phyloP scores from a whole-genome alignment of 2,888 invertebrate species.

The Belgica antarctica region DNA sequence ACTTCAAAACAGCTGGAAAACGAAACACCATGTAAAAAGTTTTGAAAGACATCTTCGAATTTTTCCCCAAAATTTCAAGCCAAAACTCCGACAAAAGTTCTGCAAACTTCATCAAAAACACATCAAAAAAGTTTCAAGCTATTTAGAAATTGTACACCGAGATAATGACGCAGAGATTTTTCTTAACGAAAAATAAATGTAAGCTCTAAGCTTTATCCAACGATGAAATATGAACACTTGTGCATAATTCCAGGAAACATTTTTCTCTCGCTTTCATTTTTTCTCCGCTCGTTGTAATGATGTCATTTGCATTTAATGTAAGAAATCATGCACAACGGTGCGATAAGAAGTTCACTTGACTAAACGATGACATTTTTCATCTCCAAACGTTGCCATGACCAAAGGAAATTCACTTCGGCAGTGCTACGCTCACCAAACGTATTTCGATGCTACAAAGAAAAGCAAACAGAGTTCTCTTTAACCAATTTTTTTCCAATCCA shows the following conservation, averaged over 20 bases:
- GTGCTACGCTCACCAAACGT: background rate
- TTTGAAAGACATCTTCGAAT: too few species aligned
- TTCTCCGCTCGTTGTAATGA: background rate
- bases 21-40: too few species aligned
- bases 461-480: background rate
- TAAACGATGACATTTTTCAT: background rate
- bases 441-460: background rate
- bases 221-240: background rate
- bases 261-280: background rate
- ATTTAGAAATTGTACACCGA: background rate
- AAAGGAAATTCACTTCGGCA: background rate
- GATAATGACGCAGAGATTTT: background rate
- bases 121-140: background rate
- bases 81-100: too few species aligned
- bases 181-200: background rate
- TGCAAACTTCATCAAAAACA: background rate
- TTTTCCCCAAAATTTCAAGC: too few species aligned
- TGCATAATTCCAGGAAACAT: background rate
- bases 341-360: background rate
- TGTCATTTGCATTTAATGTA: background rate
- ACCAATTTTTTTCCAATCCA: background rate
- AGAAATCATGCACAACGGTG: background rate
- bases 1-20: too few species aligned
- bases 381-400: background rate
- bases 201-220: background rate